These are phyloP conservation scores for Pantherophis guttatus DNA, from an alignment of 2,113 vertebrate genomes.

Conservation along the genomic window DNA sequence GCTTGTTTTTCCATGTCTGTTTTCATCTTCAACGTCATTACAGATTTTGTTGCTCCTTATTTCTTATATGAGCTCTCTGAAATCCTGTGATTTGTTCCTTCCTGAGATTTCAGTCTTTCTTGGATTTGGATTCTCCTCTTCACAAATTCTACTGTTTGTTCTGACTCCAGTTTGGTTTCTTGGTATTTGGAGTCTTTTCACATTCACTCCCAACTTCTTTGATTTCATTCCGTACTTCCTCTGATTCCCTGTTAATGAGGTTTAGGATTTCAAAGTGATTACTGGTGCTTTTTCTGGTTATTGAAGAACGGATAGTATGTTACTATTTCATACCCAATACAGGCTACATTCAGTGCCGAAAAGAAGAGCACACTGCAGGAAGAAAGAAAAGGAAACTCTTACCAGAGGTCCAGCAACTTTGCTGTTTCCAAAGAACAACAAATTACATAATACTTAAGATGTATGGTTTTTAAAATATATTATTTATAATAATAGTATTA, in stretches of 20 bases:
- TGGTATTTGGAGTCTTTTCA: background rate
- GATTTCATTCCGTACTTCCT: background rate
- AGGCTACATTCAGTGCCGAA: background rate
- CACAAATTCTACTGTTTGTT: background rate
- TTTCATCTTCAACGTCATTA: background rate
- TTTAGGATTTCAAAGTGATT: background rate
- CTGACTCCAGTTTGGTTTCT: background rate
- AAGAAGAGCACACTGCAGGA: background rate
- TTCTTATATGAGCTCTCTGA: background rate
- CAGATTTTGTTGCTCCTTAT: background rate
- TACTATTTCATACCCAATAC: background rate
- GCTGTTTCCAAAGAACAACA: background rate
- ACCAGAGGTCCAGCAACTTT: background rate
- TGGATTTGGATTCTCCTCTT: background rate
- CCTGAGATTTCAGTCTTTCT: background rate
- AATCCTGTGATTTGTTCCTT: background rate
- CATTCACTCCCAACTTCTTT: background rate
- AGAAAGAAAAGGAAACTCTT: background rate
- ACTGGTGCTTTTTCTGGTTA: background rate
- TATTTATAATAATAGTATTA: background rate
- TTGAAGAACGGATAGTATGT: background rate
- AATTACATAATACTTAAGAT: background rate
- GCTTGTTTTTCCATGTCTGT: background rate
- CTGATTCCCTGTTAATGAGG: background rate
- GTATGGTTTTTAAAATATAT: background rate